Percentiles rank a stretch among this genome's conserved stretches.
These are phyloP conservation scores for Neopelma chrysocephalum DNA, from an alignment of 2,797 vertebrate species.

Conservation along the genomic window DNA sequence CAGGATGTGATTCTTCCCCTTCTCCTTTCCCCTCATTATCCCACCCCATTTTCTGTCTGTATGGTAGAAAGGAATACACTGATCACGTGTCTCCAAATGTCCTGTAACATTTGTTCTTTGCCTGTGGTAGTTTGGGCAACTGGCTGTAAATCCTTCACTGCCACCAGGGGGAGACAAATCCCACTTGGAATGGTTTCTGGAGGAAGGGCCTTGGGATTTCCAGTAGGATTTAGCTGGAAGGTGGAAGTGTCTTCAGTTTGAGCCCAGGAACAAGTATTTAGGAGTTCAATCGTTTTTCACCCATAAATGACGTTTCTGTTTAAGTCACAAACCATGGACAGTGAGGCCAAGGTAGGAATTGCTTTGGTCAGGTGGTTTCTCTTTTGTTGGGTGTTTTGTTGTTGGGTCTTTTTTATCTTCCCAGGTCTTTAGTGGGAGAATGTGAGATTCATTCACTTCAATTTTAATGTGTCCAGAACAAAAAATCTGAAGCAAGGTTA, in stretches of 20 bases:
- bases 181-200: neutral
- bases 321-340: neutral
- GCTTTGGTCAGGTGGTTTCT: neutral
- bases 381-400: neutral
- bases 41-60: neutral
- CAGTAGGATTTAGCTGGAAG: neutral
- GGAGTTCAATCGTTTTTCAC: neutral
- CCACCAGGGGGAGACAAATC: conserved; percentile 53
- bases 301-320: neutral
- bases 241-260: neutral
- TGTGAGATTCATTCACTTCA: neutral
- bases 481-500: neutral
- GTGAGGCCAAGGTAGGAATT: neutral
- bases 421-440: neutral
- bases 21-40: conserved; percentile 32
- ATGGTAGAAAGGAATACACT: neutral
- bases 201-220: neutral
- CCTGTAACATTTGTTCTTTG: neutral
- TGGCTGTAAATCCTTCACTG: neutral
- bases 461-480: neutral
- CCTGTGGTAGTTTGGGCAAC: neutral
- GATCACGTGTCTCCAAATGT: neutral
- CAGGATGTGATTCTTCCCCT: conserved; percentile 18
- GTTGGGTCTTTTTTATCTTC: neutral
- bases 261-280: neutral